Evolutionary conservation across 2,888 invertebrate genomes (phyloP).

Genomic region (Pilophorus perplexus): DNA sequence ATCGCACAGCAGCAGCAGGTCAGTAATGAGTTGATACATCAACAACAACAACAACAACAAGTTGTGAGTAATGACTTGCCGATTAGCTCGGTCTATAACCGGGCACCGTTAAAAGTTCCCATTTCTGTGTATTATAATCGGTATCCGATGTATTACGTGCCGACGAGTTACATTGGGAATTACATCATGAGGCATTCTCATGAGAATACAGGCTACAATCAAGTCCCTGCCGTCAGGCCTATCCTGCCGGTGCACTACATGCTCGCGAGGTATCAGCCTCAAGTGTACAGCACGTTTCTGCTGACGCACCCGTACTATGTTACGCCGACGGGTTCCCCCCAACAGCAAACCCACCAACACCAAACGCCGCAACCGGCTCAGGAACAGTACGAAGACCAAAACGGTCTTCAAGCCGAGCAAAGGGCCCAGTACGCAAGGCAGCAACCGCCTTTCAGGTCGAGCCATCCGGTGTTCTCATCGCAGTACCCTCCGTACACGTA

Average conservation of each 20-base stretch:
- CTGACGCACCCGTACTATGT: slow-evolving; percentile 29
- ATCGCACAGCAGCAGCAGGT: neutral
- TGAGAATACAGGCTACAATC: slow-evolving; percentile 41
- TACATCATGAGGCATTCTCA: slow-evolving; percentile 45
- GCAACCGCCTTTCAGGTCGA: slow-evolving; percentile 48
- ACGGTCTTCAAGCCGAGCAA: slow-evolving; percentile 47
- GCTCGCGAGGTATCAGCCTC: slow-evolving; percentile 36
- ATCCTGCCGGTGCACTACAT: slow-evolving; percentile 40
- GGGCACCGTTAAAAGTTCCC: slow-evolving; percentile 22
- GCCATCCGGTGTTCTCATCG: slow-evolving; percentile 49
- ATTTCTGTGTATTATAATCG: slow-evolving; percentile 31
- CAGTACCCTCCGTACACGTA: slow-evolving; percentile 49
- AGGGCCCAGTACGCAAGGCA: slow-evolving; percentile 15
- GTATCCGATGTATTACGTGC: slow-evolving; percentile 42
- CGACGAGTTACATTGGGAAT: slow-evolving; percentile 42
- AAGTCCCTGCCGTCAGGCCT: slow-evolving; percentile 7
- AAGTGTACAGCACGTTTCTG: slow-evolving; percentile 24
- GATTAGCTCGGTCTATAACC: neutral
- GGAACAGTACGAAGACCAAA: slow-evolving; percentile 25
- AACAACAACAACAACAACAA: slow-evolving; percentile 30
- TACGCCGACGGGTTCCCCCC: neutral
- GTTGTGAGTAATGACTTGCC: slow-evolving; percentile 28
- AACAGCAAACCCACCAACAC: neutral
- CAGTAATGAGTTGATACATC: slow-evolving; percentile 29
- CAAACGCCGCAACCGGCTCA: neutral